A percentile compares a stretch with the other conserved stretches of the same genome.
These are phyloP conservation scores for Pangasius macronema DNA, from an alignment of 2,797 vertebrate genomes.

Conservation along the genomic window DNA sequence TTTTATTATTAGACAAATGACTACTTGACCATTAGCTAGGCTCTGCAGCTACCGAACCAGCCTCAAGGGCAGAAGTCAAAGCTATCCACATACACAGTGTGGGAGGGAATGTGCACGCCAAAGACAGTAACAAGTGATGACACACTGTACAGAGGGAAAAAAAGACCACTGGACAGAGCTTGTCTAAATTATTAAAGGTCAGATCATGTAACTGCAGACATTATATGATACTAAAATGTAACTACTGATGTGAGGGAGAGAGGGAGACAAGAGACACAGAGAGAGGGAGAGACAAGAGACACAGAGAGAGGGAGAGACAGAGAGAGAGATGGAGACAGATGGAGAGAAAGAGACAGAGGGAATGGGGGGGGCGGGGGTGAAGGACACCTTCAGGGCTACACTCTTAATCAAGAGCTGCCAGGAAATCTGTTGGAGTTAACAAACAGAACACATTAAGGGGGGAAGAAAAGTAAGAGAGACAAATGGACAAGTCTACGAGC, in stretches of 20 bases:
- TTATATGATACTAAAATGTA: neutral
- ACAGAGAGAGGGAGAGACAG: neutral
- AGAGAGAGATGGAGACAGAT: neutral
- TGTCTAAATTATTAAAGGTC: neutral
- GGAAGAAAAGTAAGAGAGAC: neutral
- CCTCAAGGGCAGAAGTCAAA: conserved; percentile 11
- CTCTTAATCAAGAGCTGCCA: neutral
- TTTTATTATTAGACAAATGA: neutral
- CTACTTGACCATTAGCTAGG: neutral
- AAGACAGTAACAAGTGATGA: conserved; percentile 13
- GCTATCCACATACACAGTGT: neutral
- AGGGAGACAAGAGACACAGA: neutral
- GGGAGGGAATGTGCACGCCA: neutral
- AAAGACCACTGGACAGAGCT: neutral
- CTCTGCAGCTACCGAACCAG: neutral
- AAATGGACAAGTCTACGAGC: neutral
- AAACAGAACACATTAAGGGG: neutral
- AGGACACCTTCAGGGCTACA: neutral
- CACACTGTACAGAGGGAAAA: neutral
- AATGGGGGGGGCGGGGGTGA: neutral
- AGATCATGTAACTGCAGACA: neutral
- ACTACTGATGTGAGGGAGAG: neutral
- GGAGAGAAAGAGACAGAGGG: neutral
- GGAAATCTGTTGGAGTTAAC: neutral
- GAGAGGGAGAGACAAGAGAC: no score